Conservation (phyloP, 2,888 invertebrate species). For the Caenorhabditis panamensis region DNA sequence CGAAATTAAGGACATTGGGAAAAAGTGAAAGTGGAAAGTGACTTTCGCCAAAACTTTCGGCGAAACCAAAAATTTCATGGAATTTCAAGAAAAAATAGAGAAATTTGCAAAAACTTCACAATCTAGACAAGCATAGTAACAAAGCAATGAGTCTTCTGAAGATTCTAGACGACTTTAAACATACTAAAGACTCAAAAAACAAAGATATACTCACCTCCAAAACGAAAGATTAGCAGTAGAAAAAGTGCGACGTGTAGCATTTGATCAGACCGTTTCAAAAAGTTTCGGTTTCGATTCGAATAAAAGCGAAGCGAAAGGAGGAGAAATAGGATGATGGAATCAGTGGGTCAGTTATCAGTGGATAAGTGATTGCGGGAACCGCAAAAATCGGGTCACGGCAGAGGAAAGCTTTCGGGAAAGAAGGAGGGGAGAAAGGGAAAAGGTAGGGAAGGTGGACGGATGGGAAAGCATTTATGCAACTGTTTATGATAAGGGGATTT, state of each 20-base stretch:
- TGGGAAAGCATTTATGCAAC: slow-evolving; percentile 28
- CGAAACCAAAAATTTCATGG: neutral
- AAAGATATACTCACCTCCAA: slow-evolving; percentile 2
- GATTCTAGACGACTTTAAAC: no score
- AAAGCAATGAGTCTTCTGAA: no score
- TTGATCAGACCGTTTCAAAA: no score
- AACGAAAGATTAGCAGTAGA: slow-evolving; percentile 11
- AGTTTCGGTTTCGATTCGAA: no score
- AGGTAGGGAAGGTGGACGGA: slow-evolving; percentile 20
- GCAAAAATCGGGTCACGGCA: slow-evolving; percentile 39
- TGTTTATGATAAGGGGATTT: slow-evolving; percentile 10
- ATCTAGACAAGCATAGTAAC: no score
- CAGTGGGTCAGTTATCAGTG: slow-evolving; percentile 51
- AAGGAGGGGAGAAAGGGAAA: slow-evolving; percentile 12
- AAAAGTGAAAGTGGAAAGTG: slow-evolving; percentile 5
- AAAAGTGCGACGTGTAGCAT: slow-evolving; percentile 17
- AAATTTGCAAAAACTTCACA: neutral
- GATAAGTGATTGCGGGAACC: neutral
- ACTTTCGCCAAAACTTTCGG: neutral
- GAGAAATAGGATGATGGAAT: slow-evolving; percentile 13
- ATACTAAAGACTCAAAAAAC: no score
- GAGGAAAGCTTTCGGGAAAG: slow-evolving; percentile 17
- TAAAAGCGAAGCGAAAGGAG: slow-evolving; percentile 3
- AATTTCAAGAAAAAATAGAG: neutral
- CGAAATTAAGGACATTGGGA: slow-evolving; percentile 5